These are phyloP conservation scores for Octodon degus DNA, from an alignment of 2,113 vertebrate species.

Conservation along the genomic window DNA sequence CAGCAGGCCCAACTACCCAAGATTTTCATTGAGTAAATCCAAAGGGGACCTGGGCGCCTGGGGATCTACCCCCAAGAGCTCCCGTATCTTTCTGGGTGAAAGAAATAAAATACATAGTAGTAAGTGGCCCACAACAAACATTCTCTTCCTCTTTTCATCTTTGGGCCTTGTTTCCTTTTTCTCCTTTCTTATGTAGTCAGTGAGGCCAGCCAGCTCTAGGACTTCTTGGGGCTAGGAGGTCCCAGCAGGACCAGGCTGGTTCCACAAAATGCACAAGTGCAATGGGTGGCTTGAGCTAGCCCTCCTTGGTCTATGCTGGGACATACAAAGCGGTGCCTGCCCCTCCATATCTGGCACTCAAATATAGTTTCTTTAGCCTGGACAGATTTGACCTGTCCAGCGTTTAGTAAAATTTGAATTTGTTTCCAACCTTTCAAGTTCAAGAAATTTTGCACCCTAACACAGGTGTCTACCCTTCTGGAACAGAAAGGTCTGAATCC, in stretches of 20 bases:
- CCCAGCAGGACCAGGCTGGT: neutral
- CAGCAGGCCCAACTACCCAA: neutral
- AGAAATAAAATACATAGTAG: neutral
- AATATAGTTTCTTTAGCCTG: neutral
- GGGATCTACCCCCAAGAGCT: neutral
- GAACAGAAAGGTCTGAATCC: neutral
- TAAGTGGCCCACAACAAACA: neutral
- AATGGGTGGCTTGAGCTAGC: neutral
- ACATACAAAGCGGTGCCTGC: neutral
- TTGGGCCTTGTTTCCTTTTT: neutral
- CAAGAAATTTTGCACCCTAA: neutral
- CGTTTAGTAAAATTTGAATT: slow-evolving; percentile 3
- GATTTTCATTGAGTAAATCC: neutral
- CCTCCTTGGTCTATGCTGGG: neutral
- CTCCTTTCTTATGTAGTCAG: neutral
- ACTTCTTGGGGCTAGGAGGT: neutral
- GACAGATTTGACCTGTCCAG: neutral
- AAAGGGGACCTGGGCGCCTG: neutral
- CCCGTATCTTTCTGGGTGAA: neutral
- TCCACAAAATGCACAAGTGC: neutral
- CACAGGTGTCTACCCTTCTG: neutral
- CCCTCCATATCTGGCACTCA: neutral
- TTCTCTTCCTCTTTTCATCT: neutral
- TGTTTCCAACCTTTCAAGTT: slow-evolving; percentile 14
- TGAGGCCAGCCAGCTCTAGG: neutral